phyloP scores from a whole-genome alignment of 2,113 vertebrate genomes.

The Pedionomus torquatus region DNA sequence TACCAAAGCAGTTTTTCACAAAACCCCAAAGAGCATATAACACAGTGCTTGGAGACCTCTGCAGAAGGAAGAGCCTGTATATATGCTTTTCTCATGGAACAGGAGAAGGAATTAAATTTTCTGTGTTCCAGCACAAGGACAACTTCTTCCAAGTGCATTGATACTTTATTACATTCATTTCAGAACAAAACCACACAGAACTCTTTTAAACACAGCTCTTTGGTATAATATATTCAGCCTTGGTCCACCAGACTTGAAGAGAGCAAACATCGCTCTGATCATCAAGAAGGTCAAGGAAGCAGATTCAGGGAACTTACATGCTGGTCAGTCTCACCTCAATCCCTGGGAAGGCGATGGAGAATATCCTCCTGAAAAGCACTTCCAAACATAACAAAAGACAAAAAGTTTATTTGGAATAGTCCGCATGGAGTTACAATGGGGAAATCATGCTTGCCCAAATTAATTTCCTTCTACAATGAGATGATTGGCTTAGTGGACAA shows the following conservation, averaged over 20 bases:
- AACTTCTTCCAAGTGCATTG: rapidly evolving
- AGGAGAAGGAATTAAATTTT: not conserved
- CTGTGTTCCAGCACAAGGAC: not conserved
- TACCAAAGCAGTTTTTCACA: not conserved
- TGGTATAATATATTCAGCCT: not conserved
- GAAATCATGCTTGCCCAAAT: not conserved
- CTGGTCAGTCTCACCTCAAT: not conserved
- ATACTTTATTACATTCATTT: not conserved
- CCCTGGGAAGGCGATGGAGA: not conserved
- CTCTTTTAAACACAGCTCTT: not conserved
- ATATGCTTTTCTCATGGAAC: not conserved
- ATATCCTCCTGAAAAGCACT: not conserved
- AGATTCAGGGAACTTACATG: not conserved
- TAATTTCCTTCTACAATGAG: not conserved
- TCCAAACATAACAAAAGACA: not conserved
- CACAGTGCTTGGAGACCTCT: not conserved
- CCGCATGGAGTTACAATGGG: not conserved
- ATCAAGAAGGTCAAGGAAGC: not conserved
- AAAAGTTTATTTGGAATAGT: not conserved
- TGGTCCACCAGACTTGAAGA: not conserved
- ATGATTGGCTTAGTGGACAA: not conserved
- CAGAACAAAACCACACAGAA: not conserved
- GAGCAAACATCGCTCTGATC: not conserved
- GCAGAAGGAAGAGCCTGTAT: not conserved
- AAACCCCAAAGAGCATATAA: not conserved